Percentiles rank a stretch among this genome's conserved stretches.
Conservation (phyloP, 2,113 vertebrate genomes). For the Poeciliopsis turrubarensis region DNA sequence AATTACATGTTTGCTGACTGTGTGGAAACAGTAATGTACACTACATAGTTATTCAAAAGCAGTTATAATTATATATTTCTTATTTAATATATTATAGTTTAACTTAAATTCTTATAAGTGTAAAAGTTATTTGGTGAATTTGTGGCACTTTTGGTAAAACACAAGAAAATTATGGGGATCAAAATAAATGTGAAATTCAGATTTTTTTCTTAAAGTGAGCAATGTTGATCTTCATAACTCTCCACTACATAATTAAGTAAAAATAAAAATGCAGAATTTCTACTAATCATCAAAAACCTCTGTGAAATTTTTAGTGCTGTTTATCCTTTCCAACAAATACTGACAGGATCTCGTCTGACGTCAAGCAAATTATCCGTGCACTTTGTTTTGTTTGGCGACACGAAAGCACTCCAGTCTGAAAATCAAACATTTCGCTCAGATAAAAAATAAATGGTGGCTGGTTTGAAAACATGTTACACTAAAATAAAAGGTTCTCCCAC, state of each 20-base stretch:
- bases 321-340: background rate
- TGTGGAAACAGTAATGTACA: background rate
- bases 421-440: background rate
- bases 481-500: conserved; percentile 4
- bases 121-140: too few relatives aligned
- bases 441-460: background rate
- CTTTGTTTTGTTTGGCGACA: background rate
- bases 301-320: background rate
- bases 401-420: conserved; percentile 41
- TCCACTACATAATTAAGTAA: background rate
- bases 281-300: background rate
- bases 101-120: too few relatives aligned
- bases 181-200: too few relatives aligned
- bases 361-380: background rate
- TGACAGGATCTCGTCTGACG: background rate
- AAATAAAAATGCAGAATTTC: background rate
- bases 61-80: too few relatives aligned
- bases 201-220: too few relatives aligned
- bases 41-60: too few relatives aligned
- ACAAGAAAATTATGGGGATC: too few relatives aligned
- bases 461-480: conserved; percentile 5
- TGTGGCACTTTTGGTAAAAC: too few relatives aligned
- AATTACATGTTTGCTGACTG: background rate
- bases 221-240: background rate
- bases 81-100: too few relatives aligned